A percentile compares a stretch with the other conserved stretches of the same genome.
phyloP scores from a whole-genome alignment of 2,797 vertebrate genomes.

The Fundulus diaphanus region DNA sequence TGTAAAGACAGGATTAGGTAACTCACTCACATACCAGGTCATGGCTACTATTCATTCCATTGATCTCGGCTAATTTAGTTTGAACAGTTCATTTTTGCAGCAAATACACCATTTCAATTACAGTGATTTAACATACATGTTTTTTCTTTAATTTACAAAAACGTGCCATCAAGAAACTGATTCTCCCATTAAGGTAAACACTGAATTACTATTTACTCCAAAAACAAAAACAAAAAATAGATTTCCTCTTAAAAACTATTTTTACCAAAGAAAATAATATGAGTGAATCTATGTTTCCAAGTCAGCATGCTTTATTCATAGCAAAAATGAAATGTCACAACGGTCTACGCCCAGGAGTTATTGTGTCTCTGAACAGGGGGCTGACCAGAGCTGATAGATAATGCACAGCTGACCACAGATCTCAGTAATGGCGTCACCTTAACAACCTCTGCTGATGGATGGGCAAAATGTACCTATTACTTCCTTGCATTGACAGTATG shows the following conservation, averaged over 20 bases:
- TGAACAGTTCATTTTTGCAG: neutral
- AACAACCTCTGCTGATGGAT: constrained; percentile 31
- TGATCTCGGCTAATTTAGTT: neutral
- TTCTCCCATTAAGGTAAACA: neutral
- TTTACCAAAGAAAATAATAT: neutral
- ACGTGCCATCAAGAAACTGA: neutral
- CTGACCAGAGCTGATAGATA: constrained; percentile 34
- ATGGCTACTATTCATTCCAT: neutral
- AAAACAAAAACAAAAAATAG: too few species aligned
- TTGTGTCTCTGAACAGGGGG: constrained; percentile 47
- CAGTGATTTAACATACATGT: too few species aligned
- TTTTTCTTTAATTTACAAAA: neutral
- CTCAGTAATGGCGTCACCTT: constrained; percentile 32
- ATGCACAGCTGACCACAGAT: constrained; percentile 43
- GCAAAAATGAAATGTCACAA: constrained; percentile 32
- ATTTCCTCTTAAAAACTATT: neutral
- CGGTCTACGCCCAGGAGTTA: constrained; percentile 16
- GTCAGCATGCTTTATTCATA: constrained; percentile 9
- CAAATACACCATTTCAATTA: neutral
- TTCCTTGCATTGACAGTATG: constrained; percentile 13
- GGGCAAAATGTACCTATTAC: constrained; percentile 30
- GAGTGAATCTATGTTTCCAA: neutral
- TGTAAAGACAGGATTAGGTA: neutral
- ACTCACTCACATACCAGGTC: neutral
- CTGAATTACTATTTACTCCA: neutral